phyloP scores from a whole-genome alignment of 2,797 vertebrate species.

The Ambastaia sidthimunki region DNA sequence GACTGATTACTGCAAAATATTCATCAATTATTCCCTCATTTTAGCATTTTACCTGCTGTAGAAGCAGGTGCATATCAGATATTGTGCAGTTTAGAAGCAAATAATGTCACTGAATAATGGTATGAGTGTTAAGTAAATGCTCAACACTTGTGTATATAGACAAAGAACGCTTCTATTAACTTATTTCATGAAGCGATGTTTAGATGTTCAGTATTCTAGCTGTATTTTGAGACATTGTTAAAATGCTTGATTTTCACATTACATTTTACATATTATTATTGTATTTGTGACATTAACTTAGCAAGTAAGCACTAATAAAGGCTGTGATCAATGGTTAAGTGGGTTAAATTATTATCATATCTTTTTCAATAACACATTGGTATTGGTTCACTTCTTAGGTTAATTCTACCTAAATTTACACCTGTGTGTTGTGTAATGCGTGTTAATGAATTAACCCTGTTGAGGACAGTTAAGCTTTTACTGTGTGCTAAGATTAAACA shows the following conservation, averaged over 20 bases:
- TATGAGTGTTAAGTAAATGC: neutral
- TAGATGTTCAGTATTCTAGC: neutral
- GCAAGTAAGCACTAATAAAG: neutral
- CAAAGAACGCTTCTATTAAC: neutral
- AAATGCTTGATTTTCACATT: neutral
- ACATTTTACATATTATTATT: too few relatives aligned
- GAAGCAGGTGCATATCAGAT: neutral
- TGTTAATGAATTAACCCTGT: slow-evolving; percentile 31
- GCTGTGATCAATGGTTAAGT: neutral
- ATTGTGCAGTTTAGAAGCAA: too few relatives aligned
- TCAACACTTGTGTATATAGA: neutral
- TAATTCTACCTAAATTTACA: slow-evolving; percentile 28
- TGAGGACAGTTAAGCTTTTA: slow-evolving; percentile 3
- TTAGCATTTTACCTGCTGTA: neutral
- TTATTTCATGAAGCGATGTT: too few relatives aligned
- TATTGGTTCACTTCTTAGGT: neutral
- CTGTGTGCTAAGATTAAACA: slow-evolving; percentile 6
- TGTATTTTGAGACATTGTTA: neutral
- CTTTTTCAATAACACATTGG: neutral
- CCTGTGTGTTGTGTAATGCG: neutral
- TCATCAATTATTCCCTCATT: neutral
- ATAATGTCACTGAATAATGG: neutral
- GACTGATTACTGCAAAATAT: neutral
- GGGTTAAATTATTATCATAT: neutral
- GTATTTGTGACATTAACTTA: neutral